Percentiles rank a stretch among this genome's conserved stretches.
Evolutionary conservation across 2,113 vertebrate genomes (phyloP).

Genomic region (Pangasianodon hypophthalmus): DNA sequence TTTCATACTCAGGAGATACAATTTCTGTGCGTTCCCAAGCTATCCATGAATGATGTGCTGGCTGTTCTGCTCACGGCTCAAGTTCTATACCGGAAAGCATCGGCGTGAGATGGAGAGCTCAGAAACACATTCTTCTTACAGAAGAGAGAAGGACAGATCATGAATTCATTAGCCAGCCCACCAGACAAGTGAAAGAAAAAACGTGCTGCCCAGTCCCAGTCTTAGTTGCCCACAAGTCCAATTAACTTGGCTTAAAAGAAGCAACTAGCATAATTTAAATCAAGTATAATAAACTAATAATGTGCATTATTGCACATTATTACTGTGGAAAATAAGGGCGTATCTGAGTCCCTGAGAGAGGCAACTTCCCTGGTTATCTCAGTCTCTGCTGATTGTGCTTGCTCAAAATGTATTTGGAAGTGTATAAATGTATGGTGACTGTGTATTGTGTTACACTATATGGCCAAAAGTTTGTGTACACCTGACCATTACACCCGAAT

Average conservation of each 20-base stretch:
- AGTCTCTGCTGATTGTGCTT: no score
- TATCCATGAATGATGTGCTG: not conserved
- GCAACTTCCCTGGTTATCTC: no score
- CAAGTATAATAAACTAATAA: not conserved
- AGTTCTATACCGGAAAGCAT: not conserved
- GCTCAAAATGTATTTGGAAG: no score
- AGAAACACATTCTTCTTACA: not conserved
- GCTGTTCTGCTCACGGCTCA: not conserved
- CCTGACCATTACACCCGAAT: no score
- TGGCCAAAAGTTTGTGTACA: no score
- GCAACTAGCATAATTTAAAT: not conserved
- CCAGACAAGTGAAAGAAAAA: not conserved
- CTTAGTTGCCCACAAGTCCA: not conserved
- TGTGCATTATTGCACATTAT: no score
- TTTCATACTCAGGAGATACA: not conserved
- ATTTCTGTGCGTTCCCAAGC: not conserved
- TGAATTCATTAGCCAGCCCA: not conserved
- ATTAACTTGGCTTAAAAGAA: not conserved
- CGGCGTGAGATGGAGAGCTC: not conserved
- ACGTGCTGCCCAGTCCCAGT: not conserved
- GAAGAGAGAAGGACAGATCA: not conserved
- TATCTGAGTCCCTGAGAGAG: no score
- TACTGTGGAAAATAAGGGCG: not conserved
- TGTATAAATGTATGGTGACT: no score
- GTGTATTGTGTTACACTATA: no score